Evolutionary conservation across 2,888 invertebrate species (phyloP).

Genomic region (Heliconius sara): DNA sequence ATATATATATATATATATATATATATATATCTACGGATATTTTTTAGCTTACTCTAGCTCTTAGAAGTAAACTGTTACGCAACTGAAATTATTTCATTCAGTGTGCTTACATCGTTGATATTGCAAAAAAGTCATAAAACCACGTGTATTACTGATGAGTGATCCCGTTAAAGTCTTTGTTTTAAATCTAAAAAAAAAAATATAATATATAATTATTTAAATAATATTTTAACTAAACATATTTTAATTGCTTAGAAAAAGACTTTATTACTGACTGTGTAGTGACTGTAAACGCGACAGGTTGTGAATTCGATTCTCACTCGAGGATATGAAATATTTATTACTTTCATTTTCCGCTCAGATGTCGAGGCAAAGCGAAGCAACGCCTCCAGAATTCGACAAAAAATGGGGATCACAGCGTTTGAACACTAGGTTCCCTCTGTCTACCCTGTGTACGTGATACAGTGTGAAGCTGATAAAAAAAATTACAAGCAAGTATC

Average conservation of each 20-base stretch:
- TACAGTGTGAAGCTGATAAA: neutral
- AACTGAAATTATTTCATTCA: neutral
- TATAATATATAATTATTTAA: no score
- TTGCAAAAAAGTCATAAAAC: conserved; percentile 29
- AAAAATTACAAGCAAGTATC: conserved; percentile 17
- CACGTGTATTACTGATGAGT: conserved; percentile 31
- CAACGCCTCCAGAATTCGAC: no score
- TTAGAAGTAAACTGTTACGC: neutral
- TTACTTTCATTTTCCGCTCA: no score
- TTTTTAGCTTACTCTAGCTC: neutral
- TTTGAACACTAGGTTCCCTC: neutral
- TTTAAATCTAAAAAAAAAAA: no score
- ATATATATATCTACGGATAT: neutral
- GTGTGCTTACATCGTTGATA: conserved; percentile 10
- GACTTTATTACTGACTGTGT: no score
- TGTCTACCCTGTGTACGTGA: neutral
- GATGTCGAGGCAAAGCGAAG: no score
- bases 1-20: no score
- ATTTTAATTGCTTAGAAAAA: no score
- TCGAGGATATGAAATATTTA: no score
- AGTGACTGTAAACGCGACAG: no score
- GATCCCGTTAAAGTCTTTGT: conserved; percentile 18
- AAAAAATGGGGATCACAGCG: neutral
- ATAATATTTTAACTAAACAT: no score
- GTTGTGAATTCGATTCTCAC: no score